A percentile compares a stretch with the other conserved stretches of the same genome.
These are phyloP conservation scores for Euphonia xanthogaster DNA, from an alignment of 2,797 vertebrate species.

Conservation along the genomic window DNA sequence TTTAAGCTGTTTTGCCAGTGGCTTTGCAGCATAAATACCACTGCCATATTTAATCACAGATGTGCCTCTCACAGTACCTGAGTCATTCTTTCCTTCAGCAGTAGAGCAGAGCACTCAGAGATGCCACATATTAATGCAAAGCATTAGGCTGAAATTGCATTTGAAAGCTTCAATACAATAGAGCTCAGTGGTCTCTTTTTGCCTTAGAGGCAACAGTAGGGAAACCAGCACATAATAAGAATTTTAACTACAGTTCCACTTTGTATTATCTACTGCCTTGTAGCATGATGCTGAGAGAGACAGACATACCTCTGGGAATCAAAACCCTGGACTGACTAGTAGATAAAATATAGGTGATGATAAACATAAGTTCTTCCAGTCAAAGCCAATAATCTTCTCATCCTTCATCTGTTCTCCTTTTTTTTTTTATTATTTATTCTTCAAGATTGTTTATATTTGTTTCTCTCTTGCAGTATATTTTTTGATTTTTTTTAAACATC, in stretches of 20 bases:
- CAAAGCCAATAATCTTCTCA: neutral
- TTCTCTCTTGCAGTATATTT: neutral
- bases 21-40: neutral
- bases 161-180: slow-evolving; percentile 33
- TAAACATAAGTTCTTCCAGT: neutral
- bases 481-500: neutral
- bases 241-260: slow-evolving; percentile 34
- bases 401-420: neutral
- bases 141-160: slow-evolving; percentile 31
- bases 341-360: neutral
- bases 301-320: neutral
- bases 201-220: slow-evolving; percentile 25
- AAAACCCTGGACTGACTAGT: neutral
- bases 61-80: neutral
- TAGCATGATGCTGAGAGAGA: neutral
- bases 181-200: slow-evolving; percentile 5
- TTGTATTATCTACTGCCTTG: neutral
- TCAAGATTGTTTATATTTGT: neutral
- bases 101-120: neutral
- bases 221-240: slow-evolving; percentile 17
- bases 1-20: neutral
- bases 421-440: neutral
- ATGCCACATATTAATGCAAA: neutral
- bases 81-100: neutral
- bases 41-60: neutral